Evolutionary conservation across 2,888 invertebrate genomes (phyloP).

Genomic region (Philaethria dido): DNA sequence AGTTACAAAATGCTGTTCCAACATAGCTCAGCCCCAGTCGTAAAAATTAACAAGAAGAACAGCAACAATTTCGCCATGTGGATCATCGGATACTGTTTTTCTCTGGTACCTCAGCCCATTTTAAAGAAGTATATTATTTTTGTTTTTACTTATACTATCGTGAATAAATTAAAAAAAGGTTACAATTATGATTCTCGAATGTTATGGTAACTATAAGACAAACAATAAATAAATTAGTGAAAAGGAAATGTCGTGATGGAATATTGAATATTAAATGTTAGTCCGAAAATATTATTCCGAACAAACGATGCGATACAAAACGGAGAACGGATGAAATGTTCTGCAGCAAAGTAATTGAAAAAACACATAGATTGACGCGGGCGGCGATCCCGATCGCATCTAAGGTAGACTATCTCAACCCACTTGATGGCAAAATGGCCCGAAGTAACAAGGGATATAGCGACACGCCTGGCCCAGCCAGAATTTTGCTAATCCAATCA

Average conservation of each 20-base stretch:
- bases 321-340: constrained; percentile 42
- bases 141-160: no score
- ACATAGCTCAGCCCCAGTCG: constrained; percentile 46
- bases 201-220: background rate
- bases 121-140: constrained; percentile 67
- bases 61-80: constrained; percentile 56
- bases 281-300: constrained; percentile 32
- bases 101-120: constrained; percentile 63
- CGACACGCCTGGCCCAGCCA: constrained; percentile 62
- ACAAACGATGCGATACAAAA: constrained; percentile 40
- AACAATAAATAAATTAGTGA: constrained; percentile 3
- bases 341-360: constrained; percentile 67
- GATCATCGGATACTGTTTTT: constrained; percentile 59
- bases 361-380: constrained; percentile 67
- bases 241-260: constrained; percentile 13
- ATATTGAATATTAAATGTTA: constrained; percentile 22
- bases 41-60: constrained; percentile 49
- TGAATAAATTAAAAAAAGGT: background rate
- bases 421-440: constrained; percentile 78
- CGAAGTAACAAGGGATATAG: constrained; percentile 76
- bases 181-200: background rate
- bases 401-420: constrained; percentile 77
- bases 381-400: constrained; percentile 66
- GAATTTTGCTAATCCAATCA: constrained; percentile 68
- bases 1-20: constrained; percentile 53